A percentile compares a stretch with the other conserved stretches of the same genome.
Evolutionary conservation across 2,113 vertebrate species (phyloP).

Genomic region (Gobius niger): DNA sequence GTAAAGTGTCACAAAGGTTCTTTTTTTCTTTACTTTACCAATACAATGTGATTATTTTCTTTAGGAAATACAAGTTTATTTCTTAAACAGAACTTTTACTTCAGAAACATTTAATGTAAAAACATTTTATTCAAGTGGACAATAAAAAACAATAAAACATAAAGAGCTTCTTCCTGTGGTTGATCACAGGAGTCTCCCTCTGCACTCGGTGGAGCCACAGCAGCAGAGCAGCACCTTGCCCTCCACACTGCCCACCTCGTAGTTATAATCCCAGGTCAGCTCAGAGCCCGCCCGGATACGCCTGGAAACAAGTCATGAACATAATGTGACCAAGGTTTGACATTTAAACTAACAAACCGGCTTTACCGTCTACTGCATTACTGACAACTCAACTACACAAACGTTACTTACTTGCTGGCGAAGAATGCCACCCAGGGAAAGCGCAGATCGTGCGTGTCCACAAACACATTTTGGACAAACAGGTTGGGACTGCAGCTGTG

Average conservation of each 20-base stretch:
- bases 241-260: slow-evolving; percentile 96
- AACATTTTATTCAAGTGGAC: too few relatives aligned
- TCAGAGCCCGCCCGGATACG: slow-evolving; percentile 93
- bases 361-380: neutral
- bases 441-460: slow-evolving; percentile 95
- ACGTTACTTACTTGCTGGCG: slow-evolving; percentile 88
- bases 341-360: too few relatives aligned
- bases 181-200: slow-evolving; percentile 86
- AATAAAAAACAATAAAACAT: slow-evolving; percentile 12
- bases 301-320: slow-evolving; percentile 66
- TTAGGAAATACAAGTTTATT: too few relatives aligned
- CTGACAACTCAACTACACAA: neutral
- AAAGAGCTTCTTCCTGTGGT: neutral
- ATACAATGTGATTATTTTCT: too few relatives aligned
- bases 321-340: too few relatives aligned
- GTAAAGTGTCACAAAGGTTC: neutral
- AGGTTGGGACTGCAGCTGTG: slow-evolving; percentile 97
- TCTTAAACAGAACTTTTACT: too few relatives aligned
- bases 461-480: slow-evolving; percentile 98
- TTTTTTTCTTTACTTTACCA: too few relatives aligned
- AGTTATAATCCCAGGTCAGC: slow-evolving; percentile 98
- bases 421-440: slow-evolving; percentile 99
- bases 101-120: too few relatives aligned
- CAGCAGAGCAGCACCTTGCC: slow-evolving; percentile 98
- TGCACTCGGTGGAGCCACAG: slow-evolving; percentile 93